These are phyloP conservation scores for Zhengitettix transpicula DNA, from an alignment of 2,888 invertebrate species.

Conservation along the genomic window DNA sequence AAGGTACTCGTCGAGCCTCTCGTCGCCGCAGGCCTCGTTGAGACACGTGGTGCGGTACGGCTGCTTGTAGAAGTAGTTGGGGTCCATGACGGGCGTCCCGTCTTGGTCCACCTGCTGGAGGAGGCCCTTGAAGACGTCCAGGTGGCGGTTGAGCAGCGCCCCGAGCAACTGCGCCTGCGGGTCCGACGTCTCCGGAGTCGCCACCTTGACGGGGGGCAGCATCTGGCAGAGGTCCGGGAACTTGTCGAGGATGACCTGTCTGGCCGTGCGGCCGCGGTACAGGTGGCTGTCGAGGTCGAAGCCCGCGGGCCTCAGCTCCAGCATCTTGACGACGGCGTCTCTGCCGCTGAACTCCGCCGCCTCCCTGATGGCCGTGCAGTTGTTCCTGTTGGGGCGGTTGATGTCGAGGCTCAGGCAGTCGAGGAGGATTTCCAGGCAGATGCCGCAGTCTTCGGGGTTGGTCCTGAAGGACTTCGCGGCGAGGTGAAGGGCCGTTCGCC, in stretches of 20 bases:
- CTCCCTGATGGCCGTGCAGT: neutral
- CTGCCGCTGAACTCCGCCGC: neutral
- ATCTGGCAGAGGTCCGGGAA: neutral
- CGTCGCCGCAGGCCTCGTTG: neutral
- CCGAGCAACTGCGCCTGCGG: neutral
- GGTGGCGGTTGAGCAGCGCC: neutral
- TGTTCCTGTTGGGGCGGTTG: neutral
- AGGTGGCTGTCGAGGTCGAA: neutral
- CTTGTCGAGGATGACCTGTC: neutral
- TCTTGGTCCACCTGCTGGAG: neutral
- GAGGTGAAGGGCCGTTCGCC: neutral
- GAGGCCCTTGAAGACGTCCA: neutral
- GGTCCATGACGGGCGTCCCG: neutral
- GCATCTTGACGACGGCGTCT: neutral
- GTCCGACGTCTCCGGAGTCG: neutral
- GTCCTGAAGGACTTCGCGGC: neutral
- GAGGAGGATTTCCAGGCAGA: neutral
- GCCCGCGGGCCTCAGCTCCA: neutral
- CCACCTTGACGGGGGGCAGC: no score
- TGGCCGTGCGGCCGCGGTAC: neutral
- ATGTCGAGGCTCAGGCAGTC: neutral
- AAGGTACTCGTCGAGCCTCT: neutral
- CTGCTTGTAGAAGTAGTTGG: constrained; percentile 1
- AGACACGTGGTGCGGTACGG: constrained; percentile 2
- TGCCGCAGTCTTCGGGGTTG: neutral